Percentiles rank a stretch among this genome's conserved stretches.
These are phyloP conservation scores for Syrmaticus mikado DNA, from an alignment of 2,113 vertebrate genomes.

Conservation along the genomic window DNA sequence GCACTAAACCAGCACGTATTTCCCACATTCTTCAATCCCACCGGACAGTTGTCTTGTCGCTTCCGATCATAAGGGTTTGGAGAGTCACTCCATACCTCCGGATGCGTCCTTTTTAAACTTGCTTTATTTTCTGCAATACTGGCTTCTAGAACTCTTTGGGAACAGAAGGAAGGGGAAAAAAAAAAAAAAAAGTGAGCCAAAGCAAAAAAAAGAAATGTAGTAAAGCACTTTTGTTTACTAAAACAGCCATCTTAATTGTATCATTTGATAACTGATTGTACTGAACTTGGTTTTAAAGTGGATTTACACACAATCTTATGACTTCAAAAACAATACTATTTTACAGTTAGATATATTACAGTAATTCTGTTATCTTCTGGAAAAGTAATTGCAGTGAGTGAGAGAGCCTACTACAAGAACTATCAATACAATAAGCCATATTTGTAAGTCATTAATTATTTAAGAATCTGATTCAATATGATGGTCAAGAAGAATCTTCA, in stretches of 20 bases:
- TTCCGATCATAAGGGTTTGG: constrained; percentile 96
- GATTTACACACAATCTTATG: background rate
- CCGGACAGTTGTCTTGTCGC: constrained; percentile 90
- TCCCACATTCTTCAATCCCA: constrained; percentile 97
- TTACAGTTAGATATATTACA: background rate
- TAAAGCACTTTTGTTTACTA: background rate
- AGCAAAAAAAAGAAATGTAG: background rate
- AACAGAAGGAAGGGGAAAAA: constrained; percentile 29
- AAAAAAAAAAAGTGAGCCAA: constrained; percentile 23
- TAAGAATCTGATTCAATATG: background rate
- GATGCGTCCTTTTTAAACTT: constrained; percentile 92
- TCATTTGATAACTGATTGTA: background rate
- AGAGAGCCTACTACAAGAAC: background rate
- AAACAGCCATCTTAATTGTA: background rate
- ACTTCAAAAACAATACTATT: background rate
- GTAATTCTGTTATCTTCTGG: background rate
- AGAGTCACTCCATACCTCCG: constrained; percentile 96
- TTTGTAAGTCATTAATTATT: background rate
- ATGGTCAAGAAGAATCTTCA: background rate
- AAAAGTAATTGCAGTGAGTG: background rate
- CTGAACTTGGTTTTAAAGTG: background rate
- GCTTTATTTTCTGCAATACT: constrained; percentile 99
- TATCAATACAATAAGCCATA: background rate
- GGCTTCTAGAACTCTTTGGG: constrained; percentile 93
- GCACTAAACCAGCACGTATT: constrained; percentile 99